Conservation (phyloP, 2,888 invertebrate genomes). For the Eupsilia transversa region DNA sequence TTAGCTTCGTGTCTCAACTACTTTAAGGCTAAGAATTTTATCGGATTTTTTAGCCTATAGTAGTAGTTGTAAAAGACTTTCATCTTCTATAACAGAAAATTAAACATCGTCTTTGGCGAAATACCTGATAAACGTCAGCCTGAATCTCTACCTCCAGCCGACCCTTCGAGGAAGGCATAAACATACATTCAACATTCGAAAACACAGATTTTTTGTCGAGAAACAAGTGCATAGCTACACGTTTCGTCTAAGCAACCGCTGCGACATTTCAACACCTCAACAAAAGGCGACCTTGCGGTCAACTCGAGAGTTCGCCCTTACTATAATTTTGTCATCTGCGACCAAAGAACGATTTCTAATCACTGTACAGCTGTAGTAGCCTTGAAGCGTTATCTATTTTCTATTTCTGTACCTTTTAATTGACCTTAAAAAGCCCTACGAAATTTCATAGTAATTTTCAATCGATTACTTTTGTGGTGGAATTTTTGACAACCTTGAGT, state of each 20-base stretch:
- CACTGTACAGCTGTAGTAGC: constrained; percentile 65
- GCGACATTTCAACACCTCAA: constrained; percentile 77
- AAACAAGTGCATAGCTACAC: constrained; percentile 67
- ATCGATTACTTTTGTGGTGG: background rate
- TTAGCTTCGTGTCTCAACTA: background rate
- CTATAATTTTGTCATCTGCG: constrained; percentile 77
- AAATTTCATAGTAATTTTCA: constrained; percentile 35
- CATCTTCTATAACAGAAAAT: background rate
- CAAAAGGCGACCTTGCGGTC: constrained; percentile 87
- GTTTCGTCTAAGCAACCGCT: constrained; percentile 69
- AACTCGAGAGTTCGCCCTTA: constrained; percentile 81
- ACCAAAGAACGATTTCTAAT: constrained; percentile 83
- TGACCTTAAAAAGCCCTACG: constrained; percentile 65
- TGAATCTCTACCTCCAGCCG: background rate
- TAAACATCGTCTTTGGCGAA: background rate
- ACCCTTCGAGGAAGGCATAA: background rate
- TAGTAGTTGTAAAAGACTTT: background rate
- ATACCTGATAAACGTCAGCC: background rate
- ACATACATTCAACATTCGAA: background rate
- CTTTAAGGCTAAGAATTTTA: background rate
- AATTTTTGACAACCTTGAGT: constrained; percentile 27
- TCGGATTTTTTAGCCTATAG: no score
- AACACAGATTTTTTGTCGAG: constrained; percentile 6
- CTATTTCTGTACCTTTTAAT: constrained; percentile 72
- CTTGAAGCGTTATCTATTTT: constrained; percentile 76